A percentile compares a stretch with the other conserved stretches of the same genome.
phyloP scores from a whole-genome alignment of 2,888 invertebrate genomes.

The Caenorhabditis sulstoni region DNA sequence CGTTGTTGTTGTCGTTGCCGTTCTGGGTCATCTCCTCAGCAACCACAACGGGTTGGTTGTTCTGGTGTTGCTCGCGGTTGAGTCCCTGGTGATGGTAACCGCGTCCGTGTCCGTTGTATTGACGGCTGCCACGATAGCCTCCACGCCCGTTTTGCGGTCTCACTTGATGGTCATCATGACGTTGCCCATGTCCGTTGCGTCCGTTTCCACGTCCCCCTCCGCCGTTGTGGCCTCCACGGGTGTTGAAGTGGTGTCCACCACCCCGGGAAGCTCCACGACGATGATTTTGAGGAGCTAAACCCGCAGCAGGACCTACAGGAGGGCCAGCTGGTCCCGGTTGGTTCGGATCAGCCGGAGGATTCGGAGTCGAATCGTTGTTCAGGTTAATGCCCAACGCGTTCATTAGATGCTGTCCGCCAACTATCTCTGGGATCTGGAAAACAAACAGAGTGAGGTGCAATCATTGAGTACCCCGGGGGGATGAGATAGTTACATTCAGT shows the following conservation, averaged over 20 bases:
- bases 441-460: neutral
- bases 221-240: neutral
- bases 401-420: neutral
- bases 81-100: neutral
- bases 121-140: neutral
- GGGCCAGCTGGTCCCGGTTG: neutral
- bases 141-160: neutral
- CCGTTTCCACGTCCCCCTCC: neutral
- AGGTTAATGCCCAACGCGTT: neutral
- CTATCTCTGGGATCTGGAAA: constrained; percentile 30
- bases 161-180: neutral
- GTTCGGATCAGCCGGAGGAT: neutral
- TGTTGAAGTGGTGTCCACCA: constrained; percentile 2
- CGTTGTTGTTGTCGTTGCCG: too few species aligned
- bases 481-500: constrained; percentile 47
- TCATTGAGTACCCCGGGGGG: neutral
- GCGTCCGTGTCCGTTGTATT: neutral
- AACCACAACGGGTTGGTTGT: too few species aligned
- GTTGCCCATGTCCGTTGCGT: neutral
- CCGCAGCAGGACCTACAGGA: too few species aligned
- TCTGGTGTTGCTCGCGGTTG: neutral
- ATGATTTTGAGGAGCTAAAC: constrained; percentile 30
- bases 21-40: too few species aligned
- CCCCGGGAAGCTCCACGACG: constrained; percentile 2
- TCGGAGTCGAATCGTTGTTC: too few species aligned